These are phyloP conservation scores for Malurus elegans DNA, from an alignment of 2,113 vertebrate genomes.

Conservation along the genomic window DNA sequence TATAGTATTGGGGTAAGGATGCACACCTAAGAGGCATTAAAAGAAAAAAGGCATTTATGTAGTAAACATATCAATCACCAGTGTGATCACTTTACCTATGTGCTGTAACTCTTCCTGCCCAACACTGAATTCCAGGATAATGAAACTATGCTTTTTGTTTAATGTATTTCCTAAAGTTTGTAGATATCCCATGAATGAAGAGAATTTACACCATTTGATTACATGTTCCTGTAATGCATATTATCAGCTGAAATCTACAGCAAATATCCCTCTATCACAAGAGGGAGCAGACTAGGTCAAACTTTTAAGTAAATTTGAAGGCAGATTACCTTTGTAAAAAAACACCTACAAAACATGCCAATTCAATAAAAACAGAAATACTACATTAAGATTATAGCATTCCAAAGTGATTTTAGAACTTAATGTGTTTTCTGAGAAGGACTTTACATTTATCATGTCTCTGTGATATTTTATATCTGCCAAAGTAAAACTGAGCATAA, in stretches of 20 bases:
- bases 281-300: background rate
- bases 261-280: background rate
- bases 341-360: background rate
- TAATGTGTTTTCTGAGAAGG: slow-evolving; percentile 24
- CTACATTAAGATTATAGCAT: background rate
- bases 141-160: background rate
- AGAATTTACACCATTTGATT: background rate
- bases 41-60: background rate
- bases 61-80: background rate
- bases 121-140: background rate
- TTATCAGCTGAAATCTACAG: background rate
- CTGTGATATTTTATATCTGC: slow-evolving; percentile 53
- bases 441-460: slow-evolving; percentile 14
- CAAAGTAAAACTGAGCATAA: slow-evolving; percentile 65
- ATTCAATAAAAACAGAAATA: background rate
- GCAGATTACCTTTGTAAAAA: background rate
- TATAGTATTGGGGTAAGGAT: background rate
- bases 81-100: background rate
- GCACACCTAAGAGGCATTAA: background rate
- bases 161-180: background rate
- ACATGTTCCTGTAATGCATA: background rate
- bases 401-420: slow-evolving; percentile 25
- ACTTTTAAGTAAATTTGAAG: background rate
- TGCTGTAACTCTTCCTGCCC: background rate
- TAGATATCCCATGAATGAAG: background rate